Percentiles rank a stretch among this genome's conserved stretches.
These are phyloP conservation scores for Cyphomyrmex costatus DNA, from an alignment of 1,140 invertebrate species.

Conservation along the genomic window DNA sequence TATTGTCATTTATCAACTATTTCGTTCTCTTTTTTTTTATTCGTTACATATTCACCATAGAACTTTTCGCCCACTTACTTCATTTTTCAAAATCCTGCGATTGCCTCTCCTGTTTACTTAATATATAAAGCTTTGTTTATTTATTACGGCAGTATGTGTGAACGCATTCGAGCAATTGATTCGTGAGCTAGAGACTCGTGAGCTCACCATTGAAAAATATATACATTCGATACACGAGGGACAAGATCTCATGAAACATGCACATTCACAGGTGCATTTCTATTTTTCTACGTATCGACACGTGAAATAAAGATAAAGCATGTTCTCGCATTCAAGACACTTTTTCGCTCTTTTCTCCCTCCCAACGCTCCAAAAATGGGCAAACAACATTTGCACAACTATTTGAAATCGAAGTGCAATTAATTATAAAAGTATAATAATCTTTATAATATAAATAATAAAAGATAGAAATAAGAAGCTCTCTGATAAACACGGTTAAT, in stretches of 20 bases:
- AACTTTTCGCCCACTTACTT: background rate
- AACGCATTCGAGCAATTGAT: conserved; percentile 43
- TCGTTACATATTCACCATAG: background rate
- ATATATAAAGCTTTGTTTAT: conserved; percentile 41
- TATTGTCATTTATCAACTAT: background rate
- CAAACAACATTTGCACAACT: background rate
- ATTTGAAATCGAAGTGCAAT: background rate
- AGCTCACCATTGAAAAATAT: conserved; percentile 42
- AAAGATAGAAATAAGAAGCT: background rate
- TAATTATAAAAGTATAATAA: background rate
- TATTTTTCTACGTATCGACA: conserved; percentile 48
- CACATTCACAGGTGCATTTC: conserved; percentile 19
- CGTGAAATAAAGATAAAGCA: conserved; percentile 46
- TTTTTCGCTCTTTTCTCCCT: conserved; percentile 6
- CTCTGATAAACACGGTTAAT: background rate
- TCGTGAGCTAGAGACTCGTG: conserved; percentile 17
- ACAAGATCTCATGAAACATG: conserved; percentile 53
- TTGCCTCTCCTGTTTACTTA: background rate
- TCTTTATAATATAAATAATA: background rate
- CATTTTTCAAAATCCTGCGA: conserved; percentile 26
- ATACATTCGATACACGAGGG: conserved; percentile 47
- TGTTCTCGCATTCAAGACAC: conserved; percentile 12
- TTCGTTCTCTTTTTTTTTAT: background rate
- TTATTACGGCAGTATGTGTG: conserved; percentile 22
- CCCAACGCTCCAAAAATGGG: no score